Conservation (phyloP, 2,888 invertebrate genomes). For the Pterobdella sp. region DNA sequence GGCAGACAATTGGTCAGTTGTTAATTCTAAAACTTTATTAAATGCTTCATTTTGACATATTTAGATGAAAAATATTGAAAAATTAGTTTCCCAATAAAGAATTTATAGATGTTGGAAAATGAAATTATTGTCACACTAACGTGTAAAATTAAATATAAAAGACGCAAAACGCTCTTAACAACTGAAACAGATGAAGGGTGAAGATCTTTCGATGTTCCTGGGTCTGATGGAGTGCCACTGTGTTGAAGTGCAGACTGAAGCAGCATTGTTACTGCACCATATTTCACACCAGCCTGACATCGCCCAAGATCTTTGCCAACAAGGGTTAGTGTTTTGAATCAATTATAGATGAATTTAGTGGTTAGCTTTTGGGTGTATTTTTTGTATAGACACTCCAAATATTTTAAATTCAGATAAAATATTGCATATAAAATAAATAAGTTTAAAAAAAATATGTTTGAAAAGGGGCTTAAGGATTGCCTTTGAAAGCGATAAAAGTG, state of each 20-base stretch:
- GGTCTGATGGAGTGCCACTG: background rate
- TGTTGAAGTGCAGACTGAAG: background rate
- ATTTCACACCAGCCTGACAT: background rate
- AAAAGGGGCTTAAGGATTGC: constrained; percentile 6
- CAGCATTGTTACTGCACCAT: background rate
- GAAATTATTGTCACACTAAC: too few species aligned
- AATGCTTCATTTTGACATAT: background rate
- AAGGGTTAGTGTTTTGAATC: background rate
- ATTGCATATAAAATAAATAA: background rate
- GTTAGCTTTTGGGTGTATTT: background rate
- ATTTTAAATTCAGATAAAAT: background rate
- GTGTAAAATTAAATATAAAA: too few species aligned
- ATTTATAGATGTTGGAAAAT: too few species aligned
- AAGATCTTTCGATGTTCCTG: background rate
- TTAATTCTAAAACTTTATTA: background rate
- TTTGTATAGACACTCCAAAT: background rate
- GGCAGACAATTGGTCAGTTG: constrained; percentile 4
- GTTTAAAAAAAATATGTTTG: background rate
- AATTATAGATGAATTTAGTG: background rate
- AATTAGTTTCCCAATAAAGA: too few species aligned
- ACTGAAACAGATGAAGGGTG: too few species aligned
- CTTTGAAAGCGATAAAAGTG: background rate
- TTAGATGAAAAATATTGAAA: background rate
- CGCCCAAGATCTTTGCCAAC: background rate
- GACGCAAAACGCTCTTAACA: too few species aligned